Evolutionary conservation across 2,797 vertebrate species (phyloP).

Genomic region (Tolypeutes matacus): DNA sequence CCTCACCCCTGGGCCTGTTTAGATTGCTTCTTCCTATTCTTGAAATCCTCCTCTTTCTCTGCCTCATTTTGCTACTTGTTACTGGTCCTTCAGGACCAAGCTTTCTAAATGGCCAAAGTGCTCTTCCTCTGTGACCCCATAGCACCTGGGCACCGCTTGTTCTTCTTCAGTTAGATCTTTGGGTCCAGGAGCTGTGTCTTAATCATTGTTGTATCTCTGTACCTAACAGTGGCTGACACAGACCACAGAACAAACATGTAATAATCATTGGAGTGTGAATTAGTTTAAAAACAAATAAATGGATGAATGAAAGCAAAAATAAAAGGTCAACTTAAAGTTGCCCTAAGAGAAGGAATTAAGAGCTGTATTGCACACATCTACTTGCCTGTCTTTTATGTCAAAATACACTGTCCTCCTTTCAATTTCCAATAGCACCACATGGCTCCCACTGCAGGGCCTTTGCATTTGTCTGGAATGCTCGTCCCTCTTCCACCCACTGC

Average conservation of each 20-base stretch:
- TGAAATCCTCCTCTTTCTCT: background rate
- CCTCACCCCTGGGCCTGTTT: background rate
- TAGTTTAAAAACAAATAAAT: background rate
- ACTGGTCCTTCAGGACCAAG: background rate
- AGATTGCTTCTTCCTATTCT: background rate
- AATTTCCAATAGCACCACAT: background rate
- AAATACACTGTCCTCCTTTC: background rate
- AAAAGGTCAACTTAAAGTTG: background rate
- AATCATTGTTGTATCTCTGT: background rate
- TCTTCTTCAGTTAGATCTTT: background rate
- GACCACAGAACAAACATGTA: background rate
- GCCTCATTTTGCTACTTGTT: background rate
- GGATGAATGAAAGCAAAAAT: background rate
- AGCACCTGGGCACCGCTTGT: background rate
- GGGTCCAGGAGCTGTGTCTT: background rate
- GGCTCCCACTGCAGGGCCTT: background rate
- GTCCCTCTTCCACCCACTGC: background rate
- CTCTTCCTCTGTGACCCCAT: background rate
- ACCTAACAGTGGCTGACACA: background rate
- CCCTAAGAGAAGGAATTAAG: background rate
- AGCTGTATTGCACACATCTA: background rate
- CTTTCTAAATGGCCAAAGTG: background rate
- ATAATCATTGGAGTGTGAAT: background rate
- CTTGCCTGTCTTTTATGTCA: background rate
- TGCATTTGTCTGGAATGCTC: background rate